Percentiles rank a stretch among this genome's conserved stretches.
Conservation (phyloP, 1,140 invertebrate species). For the Hylyphantes graminicola region DNA sequence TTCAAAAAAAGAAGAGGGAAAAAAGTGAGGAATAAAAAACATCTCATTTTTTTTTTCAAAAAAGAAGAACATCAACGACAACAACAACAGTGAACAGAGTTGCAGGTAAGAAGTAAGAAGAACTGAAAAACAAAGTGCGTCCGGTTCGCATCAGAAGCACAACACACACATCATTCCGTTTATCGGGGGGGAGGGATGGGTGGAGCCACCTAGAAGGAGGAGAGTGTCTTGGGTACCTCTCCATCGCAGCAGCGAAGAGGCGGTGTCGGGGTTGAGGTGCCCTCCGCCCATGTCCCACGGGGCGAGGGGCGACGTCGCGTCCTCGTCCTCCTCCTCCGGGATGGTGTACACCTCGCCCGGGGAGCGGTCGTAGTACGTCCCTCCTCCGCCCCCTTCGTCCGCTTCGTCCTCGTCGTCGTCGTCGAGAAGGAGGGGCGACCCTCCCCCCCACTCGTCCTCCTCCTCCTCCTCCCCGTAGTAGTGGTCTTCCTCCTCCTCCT, state of each 20-base stretch:
- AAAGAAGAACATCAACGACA: conserved; percentile 22
- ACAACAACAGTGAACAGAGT: conserved; percentile 6
- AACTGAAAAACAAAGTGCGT: conserved; percentile 3
- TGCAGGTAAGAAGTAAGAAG: not conserved
- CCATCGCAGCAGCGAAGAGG: conserved; percentile 54
- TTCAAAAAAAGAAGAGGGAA: too few species aligned
- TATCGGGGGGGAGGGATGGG: conserved; percentile 44
- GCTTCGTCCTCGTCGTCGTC: conserved; percentile 61
- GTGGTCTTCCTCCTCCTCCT: not conserved
- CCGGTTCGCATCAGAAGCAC: conserved; percentile 1
- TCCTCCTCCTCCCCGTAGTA: conserved; percentile 59
- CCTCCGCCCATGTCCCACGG: conserved; percentile 67
- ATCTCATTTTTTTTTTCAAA: not conserved
- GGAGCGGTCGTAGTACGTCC: conserved; percentile 69
- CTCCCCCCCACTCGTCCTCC: conserved; percentile 43
- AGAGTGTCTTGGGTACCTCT: conserved; percentile 59
- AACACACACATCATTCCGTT: conserved; percentile 4
- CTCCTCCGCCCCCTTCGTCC: conserved; percentile 50
- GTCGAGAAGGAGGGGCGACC: conserved; percentile 32
- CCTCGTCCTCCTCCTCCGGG: conserved; percentile 72
- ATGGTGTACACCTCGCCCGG: conserved; percentile 72
- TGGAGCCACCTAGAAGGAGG: not conserved
- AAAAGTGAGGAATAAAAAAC: too few species aligned
- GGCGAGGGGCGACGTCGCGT: conserved; percentile 69
- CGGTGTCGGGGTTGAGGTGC: conserved; percentile 63